Base-by-base conservation (phyloP, 2,113 vertebrate genomes). In the Corythornis madagascariensis region DNA sequence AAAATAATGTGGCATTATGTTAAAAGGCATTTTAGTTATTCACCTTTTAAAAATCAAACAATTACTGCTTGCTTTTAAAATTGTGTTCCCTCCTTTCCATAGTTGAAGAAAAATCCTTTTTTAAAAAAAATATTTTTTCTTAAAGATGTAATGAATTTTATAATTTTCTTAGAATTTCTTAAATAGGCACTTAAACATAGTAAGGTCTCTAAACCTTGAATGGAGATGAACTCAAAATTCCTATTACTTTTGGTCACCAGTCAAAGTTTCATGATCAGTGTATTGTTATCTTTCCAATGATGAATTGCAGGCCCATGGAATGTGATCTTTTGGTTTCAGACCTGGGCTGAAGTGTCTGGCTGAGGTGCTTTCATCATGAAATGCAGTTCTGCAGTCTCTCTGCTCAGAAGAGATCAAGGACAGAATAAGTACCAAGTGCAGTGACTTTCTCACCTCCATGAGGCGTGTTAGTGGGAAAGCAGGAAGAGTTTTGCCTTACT, bases 361-460 rank as follows among this genome's bases (percentile, higher is more conserved):
- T 86, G 65, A 95, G 63, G 55, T 66, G 63, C 47, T 86, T 83
- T 85, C 82, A 84, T 72, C 55, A 18, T 55, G 61, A 92, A 79
- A 84, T 86, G 66, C 66, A 66, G 57, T 83, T 93, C 63, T 86
- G 48, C 76, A 67, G 57, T 60, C 29, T 83, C 28, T 91, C 55
- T 71, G 50, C 70, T 90, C 43, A 31, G 43, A 83, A 82, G 57
- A 82, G 61, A 82, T 70, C 74, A 78, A 90, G 88, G 77, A 81
- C 78, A 55, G 70, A 92, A 88, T 78, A 84, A 82, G 63, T 70
- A 84, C 82, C 1, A 1, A 82, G 53, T 56, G 6, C 0, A 0
- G 45, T 42, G 76, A n/a, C 76, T 92, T 92, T 72, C 88, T 61
- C n/a, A 18, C 76, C 83, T 88, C 66, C 57, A 64, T 0, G 2